Evolutionary conservation across 2,888 invertebrate genomes (phyloP).

Genomic region (Athripsodes cinereus): DNA sequence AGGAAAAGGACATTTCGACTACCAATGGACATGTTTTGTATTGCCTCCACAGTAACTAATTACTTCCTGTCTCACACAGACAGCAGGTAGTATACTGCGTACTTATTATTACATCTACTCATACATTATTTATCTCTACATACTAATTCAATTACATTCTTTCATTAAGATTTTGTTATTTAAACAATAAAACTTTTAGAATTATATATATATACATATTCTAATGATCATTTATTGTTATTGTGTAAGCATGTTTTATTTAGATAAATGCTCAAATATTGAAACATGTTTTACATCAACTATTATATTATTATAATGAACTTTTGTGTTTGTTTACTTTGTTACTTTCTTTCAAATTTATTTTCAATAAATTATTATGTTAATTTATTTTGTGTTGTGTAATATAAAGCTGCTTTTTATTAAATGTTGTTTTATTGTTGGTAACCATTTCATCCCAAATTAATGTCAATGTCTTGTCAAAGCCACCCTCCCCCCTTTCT

Average conservation of each 20-base stretch:
- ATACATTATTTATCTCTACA: too few species aligned
- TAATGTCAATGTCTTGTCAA: too few species aligned
- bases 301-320: not conserved
- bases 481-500: too few species aligned
- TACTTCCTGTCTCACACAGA: too few species aligned
- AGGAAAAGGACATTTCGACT: not conserved
- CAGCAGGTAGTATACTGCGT: too few species aligned
- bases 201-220: not conserved
- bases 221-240: not conserved
- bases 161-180: too few species aligned
- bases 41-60: not conserved
- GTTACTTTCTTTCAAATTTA: not conserved
- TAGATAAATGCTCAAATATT: slow-evolving; percentile 1
- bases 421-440: not conserved
- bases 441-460: not conserved
- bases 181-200: not conserved
- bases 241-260: not conserved
- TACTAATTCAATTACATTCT: too few species aligned
- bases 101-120: too few species aligned
- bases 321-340: not conserved
- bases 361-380: not conserved
- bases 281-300: not conserved
- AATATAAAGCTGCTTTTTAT: slow-evolving; percentile 2
- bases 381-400: not conserved
- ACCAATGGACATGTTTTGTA: not conserved